A percentile compares a stretch with the other conserved stretches of the same genome.
phyloP scores from a whole-genome alignment of 2,797 vertebrate genomes.

The Sebastes matsubarae region DNA sequence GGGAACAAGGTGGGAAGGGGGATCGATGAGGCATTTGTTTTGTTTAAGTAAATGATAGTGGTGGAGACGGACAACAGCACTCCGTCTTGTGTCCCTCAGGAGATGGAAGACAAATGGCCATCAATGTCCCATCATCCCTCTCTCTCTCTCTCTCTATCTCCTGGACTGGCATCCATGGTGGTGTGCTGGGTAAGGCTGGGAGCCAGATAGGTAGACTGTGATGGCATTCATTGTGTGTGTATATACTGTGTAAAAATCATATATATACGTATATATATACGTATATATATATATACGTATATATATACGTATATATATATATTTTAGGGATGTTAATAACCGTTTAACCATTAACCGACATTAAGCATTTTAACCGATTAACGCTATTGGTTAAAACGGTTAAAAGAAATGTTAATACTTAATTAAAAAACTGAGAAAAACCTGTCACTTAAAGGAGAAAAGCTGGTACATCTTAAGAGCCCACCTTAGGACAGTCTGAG shows the following conservation, averaged over 20 bases:
- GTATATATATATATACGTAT: too few species aligned
- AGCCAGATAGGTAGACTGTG: background rate
- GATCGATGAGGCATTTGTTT: constrained; percentile 77
- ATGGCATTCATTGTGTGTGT: background rate
- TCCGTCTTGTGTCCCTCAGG: constrained; percentile 73
- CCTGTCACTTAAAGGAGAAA: too few species aligned
- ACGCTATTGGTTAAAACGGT: too few species aligned
- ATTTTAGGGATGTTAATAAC: too few species aligned
- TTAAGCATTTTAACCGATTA: too few species aligned
- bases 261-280: too few species aligned
- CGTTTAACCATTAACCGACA: too few species aligned
- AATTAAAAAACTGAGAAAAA: too few species aligned
- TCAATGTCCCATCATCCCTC: constrained; percentile 62
- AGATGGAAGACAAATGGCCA: constrained; percentile 75
- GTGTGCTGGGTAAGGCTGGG: background rate
- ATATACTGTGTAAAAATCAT: background rate
- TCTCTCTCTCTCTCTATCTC: background rate
- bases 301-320: too few species aligned
- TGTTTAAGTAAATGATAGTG: constrained; percentile 80
- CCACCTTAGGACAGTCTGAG: too few species aligned
- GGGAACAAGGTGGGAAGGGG: constrained; percentile 24
- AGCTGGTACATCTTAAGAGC: background rate
- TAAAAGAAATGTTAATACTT: too few species aligned
- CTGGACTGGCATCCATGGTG: constrained; percentile 10
- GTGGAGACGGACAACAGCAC: constrained; percentile 68